Percentiles rank a stretch among this genome's conserved stretches.
Conservation (phyloP, 2,888 invertebrate species). For the Elgonia sp. region DNA sequence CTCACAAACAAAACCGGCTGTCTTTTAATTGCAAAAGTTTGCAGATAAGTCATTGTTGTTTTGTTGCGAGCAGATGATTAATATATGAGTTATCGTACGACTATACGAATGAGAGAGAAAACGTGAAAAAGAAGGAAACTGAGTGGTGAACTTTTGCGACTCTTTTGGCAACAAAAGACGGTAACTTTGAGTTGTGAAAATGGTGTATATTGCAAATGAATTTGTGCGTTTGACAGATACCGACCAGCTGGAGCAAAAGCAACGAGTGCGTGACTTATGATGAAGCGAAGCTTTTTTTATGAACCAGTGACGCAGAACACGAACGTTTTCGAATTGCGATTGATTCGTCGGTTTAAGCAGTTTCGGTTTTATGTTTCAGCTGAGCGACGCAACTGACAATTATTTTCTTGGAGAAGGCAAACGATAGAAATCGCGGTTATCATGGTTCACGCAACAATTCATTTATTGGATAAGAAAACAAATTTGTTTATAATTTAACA, state of each 20-base stretch:
- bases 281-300: slow-evolving; percentile 28
- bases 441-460: slow-evolving; percentile 6
- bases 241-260: neutral
- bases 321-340: slow-evolving; percentile 47
- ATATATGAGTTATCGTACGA: slow-evolving; percentile 7
- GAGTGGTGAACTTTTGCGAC: neutral
- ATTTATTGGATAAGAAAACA: neutral
- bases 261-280: slow-evolving; percentile 27
- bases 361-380: slow-evolving; percentile 45
- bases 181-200: slow-evolving; percentile 5
- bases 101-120: neutral
- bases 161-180: neutral
- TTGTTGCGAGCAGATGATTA: slow-evolving; percentile 8
- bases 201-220: neutral
- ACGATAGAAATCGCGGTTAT: slow-evolving; percentile 21
- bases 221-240: neutral
- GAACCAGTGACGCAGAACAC: slow-evolving; percentile 51
- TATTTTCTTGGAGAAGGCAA: slow-evolving; percentile 32
- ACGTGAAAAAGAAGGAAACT: neutral
- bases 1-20: slow-evolving; percentile 29
- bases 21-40: slow-evolving; percentile 61
- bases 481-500: no score
- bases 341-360: slow-evolving; percentile 22
- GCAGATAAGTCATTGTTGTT: slow-evolving; percentile 25
- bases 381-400: slow-evolving; percentile 13